phyloP scores from a whole-genome alignment of 1,140 invertebrate genomes.

The Ostrea denselamellosa region DNA sequence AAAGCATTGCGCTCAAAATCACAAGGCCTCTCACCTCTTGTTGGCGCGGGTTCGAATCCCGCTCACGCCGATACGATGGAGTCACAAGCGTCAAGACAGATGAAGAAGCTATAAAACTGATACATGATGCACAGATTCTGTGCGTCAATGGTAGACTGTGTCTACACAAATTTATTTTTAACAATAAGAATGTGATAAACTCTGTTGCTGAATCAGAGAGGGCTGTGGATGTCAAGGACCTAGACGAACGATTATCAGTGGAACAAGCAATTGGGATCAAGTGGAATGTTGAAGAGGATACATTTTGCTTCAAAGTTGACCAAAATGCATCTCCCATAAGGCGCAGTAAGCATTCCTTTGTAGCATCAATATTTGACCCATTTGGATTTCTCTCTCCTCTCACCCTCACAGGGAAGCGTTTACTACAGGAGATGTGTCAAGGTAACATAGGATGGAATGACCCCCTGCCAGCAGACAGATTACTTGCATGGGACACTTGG shows the following conservation, averaged over 20 bases:
- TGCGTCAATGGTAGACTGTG: slow-evolving; percentile 54
- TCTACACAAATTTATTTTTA: slow-evolving; percentile 60
- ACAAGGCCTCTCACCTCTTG: too few relatives aligned
- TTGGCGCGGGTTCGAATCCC: too few relatives aligned
- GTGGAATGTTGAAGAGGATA: slow-evolving; percentile 57
- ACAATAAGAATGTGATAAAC: slow-evolving; percentile 52
- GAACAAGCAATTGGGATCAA: slow-evolving; percentile 57
- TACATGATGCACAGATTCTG: neutral
- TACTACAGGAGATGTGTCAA: slow-evolving; percentile 60
- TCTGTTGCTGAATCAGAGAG: slow-evolving; percentile 46
- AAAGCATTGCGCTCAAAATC: too few relatives aligned
- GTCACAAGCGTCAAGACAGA: slow-evolving; percentile 43
- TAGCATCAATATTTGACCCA: slow-evolving; percentile 49
- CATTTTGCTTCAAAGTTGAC: slow-evolving; percentile 51
- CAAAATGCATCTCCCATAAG: slow-evolving; percentile 51
- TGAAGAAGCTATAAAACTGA: slow-evolving; percentile 45
- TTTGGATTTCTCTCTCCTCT: slow-evolving; percentile 60
- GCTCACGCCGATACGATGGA: slow-evolving; percentile 62
- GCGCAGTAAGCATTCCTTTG: slow-evolving; percentile 59
- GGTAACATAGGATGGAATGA: slow-evolving; percentile 55
- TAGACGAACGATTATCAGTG: slow-evolving; percentile 56
- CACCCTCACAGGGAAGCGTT: slow-evolving; percentile 57
- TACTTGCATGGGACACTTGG: neutral
- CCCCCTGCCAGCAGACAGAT: slow-evolving; percentile 41
- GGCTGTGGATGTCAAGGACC: slow-evolving; percentile 33